Evolutionary conservation across 1,140 invertebrate genomes (phyloP), one percentile per base, ranked within the genome.

Genomic region (Aphidius gifuensis): DNA sequence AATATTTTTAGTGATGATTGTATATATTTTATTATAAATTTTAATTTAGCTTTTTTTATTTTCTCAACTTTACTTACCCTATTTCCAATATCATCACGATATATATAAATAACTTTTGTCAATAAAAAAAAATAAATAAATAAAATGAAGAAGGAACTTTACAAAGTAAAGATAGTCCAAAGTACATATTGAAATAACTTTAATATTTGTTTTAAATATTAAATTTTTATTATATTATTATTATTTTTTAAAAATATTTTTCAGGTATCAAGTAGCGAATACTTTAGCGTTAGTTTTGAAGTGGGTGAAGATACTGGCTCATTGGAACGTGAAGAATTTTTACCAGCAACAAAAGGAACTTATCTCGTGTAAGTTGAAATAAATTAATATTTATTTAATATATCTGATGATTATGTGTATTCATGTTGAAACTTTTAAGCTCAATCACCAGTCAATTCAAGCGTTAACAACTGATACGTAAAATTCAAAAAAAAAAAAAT

Each of bases 211-310:
- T 46, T 46, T 66, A 66, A 64, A 58, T 46, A 45, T 9, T 32
- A 40, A 50, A 46, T 9, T 32, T 58, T 48, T 47, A 43, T 53
- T 40, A 54, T 58, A 55, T 49, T 21, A 40, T 45, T 40, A 21
- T 40, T 44, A 60, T 8, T 43, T 43, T 64, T 58, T 47, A 50
- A 38, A n/a, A 40, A 38, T 60, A 43, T 50, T 11, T 78, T 79
- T 40, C 77, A 90, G 88, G 87, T 88, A 72, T 87, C 87, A 48
- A 90, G 88, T 75, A 89, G 87, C 54, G 88, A 90, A 69, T 90
- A 87, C 73, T 91, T 90, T 77, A 90, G 87, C 64, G 85, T 91
- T 55, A 87, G 83, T 73, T 90, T 90, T 74, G 86, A 88, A 72
- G 79, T 85, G 23, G 79, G 83, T 5, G 82, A 83, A 11, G 83